phyloP scores from a whole-genome alignment of 2,888 invertebrate species.

The Gisinianus flammeolus region DNA sequence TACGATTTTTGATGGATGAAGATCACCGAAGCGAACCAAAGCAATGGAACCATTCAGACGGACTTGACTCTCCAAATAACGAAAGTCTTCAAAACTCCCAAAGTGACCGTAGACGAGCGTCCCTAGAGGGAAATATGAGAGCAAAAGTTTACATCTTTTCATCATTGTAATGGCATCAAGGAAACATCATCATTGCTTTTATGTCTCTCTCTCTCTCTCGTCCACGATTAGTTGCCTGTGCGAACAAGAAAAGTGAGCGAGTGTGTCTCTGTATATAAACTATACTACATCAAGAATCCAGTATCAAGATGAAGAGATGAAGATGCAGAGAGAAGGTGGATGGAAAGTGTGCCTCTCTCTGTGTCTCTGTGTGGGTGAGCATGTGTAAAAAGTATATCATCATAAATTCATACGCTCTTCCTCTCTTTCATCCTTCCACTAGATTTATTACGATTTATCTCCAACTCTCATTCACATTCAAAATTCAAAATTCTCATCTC shows the following conservation, averaged over 20 bases:
- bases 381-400: neutral
- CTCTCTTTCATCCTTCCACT: neutral
- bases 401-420: slow-evolving; percentile 14
- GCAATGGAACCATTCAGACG: slow-evolving; percentile 55
- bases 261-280: too few relatives aligned
- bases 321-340: neutral
- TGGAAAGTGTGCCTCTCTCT: neutral
- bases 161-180: slow-evolving; percentile 3
- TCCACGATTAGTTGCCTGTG: too few relatives aligned
- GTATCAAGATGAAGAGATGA: too few relatives aligned
- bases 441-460: slow-evolving; percentile 7
- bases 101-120: slow-evolving; percentile 59
- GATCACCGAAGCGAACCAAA: slow-evolving; percentile 56
- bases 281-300: too few relatives aligned
- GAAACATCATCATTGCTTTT: slow-evolving; percentile 6
- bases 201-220: neutral
- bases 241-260: too few relatives aligned
- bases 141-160: slow-evolving; percentile 21
- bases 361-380: neutral
- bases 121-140: slow-evolving; percentile 47
- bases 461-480: neutral
- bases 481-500: neutral
- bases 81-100: slow-evolving; percentile 54
- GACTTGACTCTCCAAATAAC: slow-evolving; percentile 50
- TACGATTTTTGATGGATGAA: slow-evolving; percentile 58